Base-by-base conservation (phyloP, 1,140 invertebrate species). In the Drosophila simulans region DNA sequence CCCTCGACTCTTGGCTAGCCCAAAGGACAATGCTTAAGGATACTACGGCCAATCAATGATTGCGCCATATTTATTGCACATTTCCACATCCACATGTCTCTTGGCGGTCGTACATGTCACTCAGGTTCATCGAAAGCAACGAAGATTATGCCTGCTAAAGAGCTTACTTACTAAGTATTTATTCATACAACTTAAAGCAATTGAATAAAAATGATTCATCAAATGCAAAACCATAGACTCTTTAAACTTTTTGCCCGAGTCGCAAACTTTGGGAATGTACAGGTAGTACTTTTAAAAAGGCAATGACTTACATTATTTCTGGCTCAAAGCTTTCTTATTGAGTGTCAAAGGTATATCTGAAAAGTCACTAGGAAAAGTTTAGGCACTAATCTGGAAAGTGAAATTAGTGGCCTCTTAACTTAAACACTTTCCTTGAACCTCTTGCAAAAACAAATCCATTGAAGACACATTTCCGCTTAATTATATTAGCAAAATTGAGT, bases 201-300 rank as follows among this genome's bases (percentile, higher is more conserved):
- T 89, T 85, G 85, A 90, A 89, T 90, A 90, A 89, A 89, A 85
- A 90, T 70, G 48, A 89, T 88, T 88, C 83, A 88, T 70, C 65
- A 89, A 88, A 88, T 73, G 64, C 60, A 90, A 71, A 62, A 39
- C 34, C 52, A 49, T 46, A 35, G 0, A 12, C 4, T 68, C 1
- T 68, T 35, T 37, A 5, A 48, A n/a, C 22, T 8, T 43, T 20
- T 31, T 39, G 22, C 25, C 27, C 31, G 3, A 31, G 8, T 31
- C 8, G 22, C 13, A 37, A 53, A 48, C 15, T 12, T 25, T 15
- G 52, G 7, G 3, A 42, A 45, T 15, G 5, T 20, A 45, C 12
- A n/a, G 10, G 13, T 3, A 4, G 7, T 37, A 22, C 12, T 8
- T 22, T 15, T n/a, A n/a, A 15, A 40, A 40, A 15, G 12, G 13